phyloP scores from a whole-genome alignment of 1,140 invertebrate species.

The Drosophila melanica region DNA sequence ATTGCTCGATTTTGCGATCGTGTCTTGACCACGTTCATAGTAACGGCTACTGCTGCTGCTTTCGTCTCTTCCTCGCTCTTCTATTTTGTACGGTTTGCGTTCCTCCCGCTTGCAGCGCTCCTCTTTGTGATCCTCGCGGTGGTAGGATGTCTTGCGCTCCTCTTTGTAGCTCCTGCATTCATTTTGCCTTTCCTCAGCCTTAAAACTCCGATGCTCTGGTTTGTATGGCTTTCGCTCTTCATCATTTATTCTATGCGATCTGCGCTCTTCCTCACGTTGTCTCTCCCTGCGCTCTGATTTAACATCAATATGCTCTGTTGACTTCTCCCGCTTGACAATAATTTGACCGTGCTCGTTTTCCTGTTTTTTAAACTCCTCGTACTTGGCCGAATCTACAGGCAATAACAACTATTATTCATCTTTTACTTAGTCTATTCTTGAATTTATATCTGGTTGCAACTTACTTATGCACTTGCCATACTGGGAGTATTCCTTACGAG shows the following conservation, averaged over 20 bases:
- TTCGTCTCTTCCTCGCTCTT: conserved; percentile 13
- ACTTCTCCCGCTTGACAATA: conserved; percentile 57
- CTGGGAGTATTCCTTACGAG: conserved; percentile 91
- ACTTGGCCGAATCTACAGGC: conserved; percentile 88
- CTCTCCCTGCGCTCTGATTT: conserved; percentile 27
- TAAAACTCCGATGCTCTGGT: conserved; percentile 6
- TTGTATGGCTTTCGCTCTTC: conserved; percentile 46
- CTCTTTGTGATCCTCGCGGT: conserved; percentile 12
- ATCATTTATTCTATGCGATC: conserved; percentile 25
- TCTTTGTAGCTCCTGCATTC: conserved; percentile 28
- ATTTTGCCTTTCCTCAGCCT: conserved; percentile 23
- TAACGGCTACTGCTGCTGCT: conserved; percentile 24
- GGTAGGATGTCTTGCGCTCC: conserved; percentile 26
- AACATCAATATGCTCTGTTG: conserved; percentile 6
- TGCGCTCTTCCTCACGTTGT: conserved; percentile 34
- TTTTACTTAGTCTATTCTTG: background rate
- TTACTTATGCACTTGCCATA: conserved; percentile 92
- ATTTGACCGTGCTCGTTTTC: conserved; percentile 83
- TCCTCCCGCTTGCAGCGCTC: conserved; percentile 29
- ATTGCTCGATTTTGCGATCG: conserved; percentile 21
- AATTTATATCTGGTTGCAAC: conserved; percentile 65
- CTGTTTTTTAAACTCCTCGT: conserved; percentile 88
- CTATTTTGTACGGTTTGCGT: conserved; percentile 26
- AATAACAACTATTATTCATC: conserved; percentile 5
- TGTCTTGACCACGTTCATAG: conserved; percentile 19